Evolutionary conservation across 2,888 invertebrate genomes (phyloP), one percentile per base, ranked within the genome.

Genomic region (Scaptomyza caliginosa): DNA sequence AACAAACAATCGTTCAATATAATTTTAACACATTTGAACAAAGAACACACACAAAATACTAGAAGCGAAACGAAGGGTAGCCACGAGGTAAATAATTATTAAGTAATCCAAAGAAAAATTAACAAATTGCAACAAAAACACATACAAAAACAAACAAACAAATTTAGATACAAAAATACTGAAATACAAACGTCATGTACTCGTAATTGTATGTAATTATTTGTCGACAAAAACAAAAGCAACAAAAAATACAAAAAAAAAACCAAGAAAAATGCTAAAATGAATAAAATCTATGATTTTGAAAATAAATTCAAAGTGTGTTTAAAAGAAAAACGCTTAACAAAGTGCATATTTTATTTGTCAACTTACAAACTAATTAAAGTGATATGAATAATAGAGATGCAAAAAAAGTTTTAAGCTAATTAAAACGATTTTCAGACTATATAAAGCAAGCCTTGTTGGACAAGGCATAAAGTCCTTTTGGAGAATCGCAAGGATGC

Each of bases 251-350:
- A 5, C 1, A 7, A 26, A 43, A 24, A 6, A 3, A 43, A 28
- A 45, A 28, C 11, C 36, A 51, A 42, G 26, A 54, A 60, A 65
- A 62, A 42, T 24, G 60, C 58, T 52, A 73, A 80, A 55, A 51
- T 58, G 49, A 76, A 77, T 75, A 75, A 75, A 75, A 75, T 78
- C 79, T 67, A 72, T 76, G 75, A 79, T 80, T 77, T 86, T 82
- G 66, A 81, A 69, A 74, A 67, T 42, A 74, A 24, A 3, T 13
- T n/a, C 6, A 8, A 13, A 3, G 13, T 3, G 1, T 2, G 11
- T 46, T 36, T 38, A 19, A 19, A 19, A 5, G 3, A 26, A 26
- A 1, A 28, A 28, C 0, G 28, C 11, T 30, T 30, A 3, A 2
- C 40, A 40, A 26, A 42, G 26, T 24, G 17, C 26, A 43, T 26